Conservation (phyloP, 2,797 vertebrate species). For the Molossus alvarezi region DNA sequence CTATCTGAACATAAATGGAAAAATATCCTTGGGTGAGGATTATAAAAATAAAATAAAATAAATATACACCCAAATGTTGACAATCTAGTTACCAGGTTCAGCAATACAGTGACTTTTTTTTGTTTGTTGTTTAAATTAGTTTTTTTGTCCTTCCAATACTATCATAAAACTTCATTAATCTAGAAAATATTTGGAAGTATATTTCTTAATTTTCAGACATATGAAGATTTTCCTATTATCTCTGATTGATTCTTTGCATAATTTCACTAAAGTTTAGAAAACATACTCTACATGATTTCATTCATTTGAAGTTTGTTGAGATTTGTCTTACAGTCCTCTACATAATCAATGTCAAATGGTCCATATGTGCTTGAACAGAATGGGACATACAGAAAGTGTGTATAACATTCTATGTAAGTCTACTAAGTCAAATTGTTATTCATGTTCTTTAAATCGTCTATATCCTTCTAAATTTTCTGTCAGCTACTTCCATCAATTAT, state of each 20-base stretch:
- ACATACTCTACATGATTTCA: background rate
- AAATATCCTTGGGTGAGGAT: too few relatives aligned
- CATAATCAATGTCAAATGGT: background rate
- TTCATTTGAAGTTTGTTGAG: background rate
- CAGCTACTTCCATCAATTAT: background rate
- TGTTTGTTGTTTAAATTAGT: background rate
- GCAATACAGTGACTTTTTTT: background rate
- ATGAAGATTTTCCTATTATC: background rate
- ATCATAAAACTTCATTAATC: background rate
- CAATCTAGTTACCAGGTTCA: background rate
- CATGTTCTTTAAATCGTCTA: background rate
- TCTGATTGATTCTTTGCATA: background rate
- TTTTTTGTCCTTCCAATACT: background rate
- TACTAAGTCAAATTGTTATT: background rate
- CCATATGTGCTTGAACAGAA: background rate
- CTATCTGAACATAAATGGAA: too few relatives aligned
- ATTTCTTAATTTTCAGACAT: conserved; percentile 26
- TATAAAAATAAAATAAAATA: too few relatives aligned
- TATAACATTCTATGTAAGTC: background rate
- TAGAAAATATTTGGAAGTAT: background rate
- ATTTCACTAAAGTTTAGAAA: background rate
- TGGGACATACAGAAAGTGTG: background rate
- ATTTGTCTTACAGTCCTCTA: background rate
- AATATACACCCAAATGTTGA: background rate
- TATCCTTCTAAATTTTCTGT: background rate